Percentiles rank a stretch among this genome's conserved stretches.
Conservation (phyloP, 2,888 invertebrate genomes). For the Galeopsomyia nigrocyanea region DNA sequence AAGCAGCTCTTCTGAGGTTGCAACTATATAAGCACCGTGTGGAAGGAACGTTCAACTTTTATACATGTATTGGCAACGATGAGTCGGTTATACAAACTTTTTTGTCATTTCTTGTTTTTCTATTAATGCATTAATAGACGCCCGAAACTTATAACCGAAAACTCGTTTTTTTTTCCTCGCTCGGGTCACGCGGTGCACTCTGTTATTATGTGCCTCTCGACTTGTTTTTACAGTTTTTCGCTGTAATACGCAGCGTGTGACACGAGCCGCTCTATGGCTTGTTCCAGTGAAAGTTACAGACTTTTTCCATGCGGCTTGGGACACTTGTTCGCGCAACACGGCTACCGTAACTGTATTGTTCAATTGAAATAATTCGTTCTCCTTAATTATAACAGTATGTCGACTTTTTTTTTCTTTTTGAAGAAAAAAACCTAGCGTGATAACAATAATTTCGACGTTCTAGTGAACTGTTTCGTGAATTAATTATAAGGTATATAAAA, state of each 20-base stretch:
- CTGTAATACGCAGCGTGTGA: slow-evolving; percentile 22
- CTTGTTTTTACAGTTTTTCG: slow-evolving; percentile 30
- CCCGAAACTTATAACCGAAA: not conserved
- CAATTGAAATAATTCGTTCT: not conserved
- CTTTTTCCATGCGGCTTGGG: slow-evolving; percentile 16
- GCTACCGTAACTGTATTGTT: slow-evolving; percentile 30
- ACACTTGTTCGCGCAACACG: slow-evolving; percentile 16
- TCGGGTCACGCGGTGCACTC: not conserved
- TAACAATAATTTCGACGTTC: not conserved
- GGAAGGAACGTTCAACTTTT: slow-evolving; percentile 66
- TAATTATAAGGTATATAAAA: too few species aligned
- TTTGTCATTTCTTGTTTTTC: not conserved
- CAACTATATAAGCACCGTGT: slow-evolving; percentile 35
- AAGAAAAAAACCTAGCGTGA: too few species aligned
- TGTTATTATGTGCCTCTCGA: slow-evolving; percentile 11
- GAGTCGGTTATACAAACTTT: too few species aligned
- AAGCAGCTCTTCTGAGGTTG: slow-evolving; percentile 61
- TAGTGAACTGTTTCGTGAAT: too few species aligned
- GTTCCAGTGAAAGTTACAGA: slow-evolving; percentile 40
- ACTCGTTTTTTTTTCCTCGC: slow-evolving; percentile 24
- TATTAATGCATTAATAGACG: slow-evolving; percentile 31
- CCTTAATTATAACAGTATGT: slow-evolving; percentile 29
- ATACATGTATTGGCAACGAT: too few species aligned
- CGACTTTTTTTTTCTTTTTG: not conserved
- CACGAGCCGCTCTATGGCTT: not conserved